Conservation (phyloP, 2,888 invertebrate genomes). For the Baronia brevicornis region DNA sequence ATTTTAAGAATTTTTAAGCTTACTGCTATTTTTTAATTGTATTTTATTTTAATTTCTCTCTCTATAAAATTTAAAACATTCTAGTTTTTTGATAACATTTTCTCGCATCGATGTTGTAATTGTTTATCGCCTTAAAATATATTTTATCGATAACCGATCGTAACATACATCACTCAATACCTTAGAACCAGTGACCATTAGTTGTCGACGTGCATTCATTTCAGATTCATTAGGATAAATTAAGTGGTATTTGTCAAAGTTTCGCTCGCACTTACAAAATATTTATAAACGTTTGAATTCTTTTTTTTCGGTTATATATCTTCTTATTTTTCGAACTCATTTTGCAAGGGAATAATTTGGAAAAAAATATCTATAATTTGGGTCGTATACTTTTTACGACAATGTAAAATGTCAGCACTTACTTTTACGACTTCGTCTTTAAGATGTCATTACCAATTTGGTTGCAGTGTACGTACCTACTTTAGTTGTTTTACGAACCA, state of each 20-base stretch:
- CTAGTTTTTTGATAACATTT: too few relatives aligned
- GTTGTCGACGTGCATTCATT: slow-evolving; percentile 59
- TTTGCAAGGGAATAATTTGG: slow-evolving; percentile 35
- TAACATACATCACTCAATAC: slow-evolving; percentile 35
- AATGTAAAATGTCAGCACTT: slow-evolving; percentile 56
- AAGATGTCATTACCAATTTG: slow-evolving; percentile 51
- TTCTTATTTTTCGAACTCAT: background rate
- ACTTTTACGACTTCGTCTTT: slow-evolving; percentile 44
- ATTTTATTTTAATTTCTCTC: too few relatives aligned
- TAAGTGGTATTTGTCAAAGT: slow-evolving; percentile 73
- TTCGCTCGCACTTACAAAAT: slow-evolving; percentile 54
- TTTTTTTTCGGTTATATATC: slow-evolving; percentile 37
- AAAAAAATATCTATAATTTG: slow-evolving; percentile 27
- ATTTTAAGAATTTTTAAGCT: too few relatives aligned
- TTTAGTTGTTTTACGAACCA: slow-evolving; percentile 55
- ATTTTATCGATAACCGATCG: slow-evolving; percentile 13
- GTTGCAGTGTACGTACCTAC: slow-evolving; percentile 61
- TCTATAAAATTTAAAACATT: too few relatives aligned
- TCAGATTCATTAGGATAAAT: slow-evolving; percentile 70
- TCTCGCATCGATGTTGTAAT: too few relatives aligned
- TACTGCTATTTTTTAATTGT: too few relatives aligned
- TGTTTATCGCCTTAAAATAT: too few relatives aligned
- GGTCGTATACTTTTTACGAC: slow-evolving; percentile 42
- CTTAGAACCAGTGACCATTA: slow-evolving; percentile 31
- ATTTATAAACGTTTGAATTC: slow-evolving; percentile 56